Percentiles rank a stretch among this genome's conserved stretches.
Evolutionary conservation across 2,797 vertebrate genomes (phyloP).

Genomic region (Champsocephalus esox): DNA sequence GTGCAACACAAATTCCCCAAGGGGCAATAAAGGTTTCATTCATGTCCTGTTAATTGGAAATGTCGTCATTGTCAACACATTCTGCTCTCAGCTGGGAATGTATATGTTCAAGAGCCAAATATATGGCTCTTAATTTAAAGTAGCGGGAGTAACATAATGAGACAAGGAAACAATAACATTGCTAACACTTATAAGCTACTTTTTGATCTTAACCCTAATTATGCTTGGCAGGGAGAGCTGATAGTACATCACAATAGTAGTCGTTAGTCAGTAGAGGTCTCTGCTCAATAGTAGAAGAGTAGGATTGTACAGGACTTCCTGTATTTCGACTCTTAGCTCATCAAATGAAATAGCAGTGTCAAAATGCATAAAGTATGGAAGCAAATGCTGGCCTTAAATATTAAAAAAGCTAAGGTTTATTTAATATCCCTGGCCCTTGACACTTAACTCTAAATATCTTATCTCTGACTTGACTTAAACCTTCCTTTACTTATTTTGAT

Average conservation of each 20-base stretch:
- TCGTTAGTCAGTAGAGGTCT: constrained; percentile 8
- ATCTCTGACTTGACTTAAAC: not conserved
- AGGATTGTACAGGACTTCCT: constrained; percentile 4
- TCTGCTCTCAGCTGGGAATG: constrained; percentile 1
- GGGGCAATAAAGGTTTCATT: no score
- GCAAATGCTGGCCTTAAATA: not conserved
- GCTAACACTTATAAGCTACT: constrained; percentile 27
- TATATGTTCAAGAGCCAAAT: constrained; percentile 5
- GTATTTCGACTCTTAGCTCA: not conserved
- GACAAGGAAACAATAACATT: constrained; percentile 38
- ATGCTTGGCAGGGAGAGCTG: constrained; percentile 41
- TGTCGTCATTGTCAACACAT: not conserved
- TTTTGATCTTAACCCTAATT: constrained; percentile 49
- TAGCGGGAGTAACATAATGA: constrained; percentile 20
- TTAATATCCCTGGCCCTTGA: not conserved
- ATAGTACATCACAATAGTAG: constrained; percentile 22
- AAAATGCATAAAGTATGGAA: not conserved
- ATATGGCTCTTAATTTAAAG: constrained; percentile 21
- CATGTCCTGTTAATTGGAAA: not conserved
- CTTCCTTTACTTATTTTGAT: not conserved
- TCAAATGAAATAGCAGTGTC: not conserved
- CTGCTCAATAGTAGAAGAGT: constrained; percentile 11
- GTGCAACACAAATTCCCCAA: no score
- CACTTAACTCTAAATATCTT: not conserved
- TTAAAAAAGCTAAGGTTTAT: not conserved